Base-by-base conservation (phyloP, 2,888 invertebrate genomes). In the Esperia sulphurella region DNA sequence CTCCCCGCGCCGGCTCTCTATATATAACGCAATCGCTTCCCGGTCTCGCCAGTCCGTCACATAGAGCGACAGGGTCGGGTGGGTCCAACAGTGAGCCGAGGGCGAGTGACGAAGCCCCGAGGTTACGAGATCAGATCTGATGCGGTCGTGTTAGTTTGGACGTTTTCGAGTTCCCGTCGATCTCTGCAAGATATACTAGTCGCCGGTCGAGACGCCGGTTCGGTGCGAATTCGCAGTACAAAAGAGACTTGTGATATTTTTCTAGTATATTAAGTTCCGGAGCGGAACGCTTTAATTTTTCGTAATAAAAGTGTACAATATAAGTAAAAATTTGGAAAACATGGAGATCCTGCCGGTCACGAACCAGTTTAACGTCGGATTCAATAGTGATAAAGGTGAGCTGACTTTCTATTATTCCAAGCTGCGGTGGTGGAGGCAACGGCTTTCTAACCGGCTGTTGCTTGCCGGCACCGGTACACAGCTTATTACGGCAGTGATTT, bases 321-420 rank as follows among this genome's bases (percentile, higher is more conserved):
- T 87, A 86, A 88, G 88, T 86, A 85, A 90, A 79, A 78, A 88
- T 86, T 86, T 86, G 86, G 85, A 89, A 73, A 92, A 92, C 82
- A 95, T 95, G 95, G 95, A 95, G 91, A 93, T 95, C 85, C 91
- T 95, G 82, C 93, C 94, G 81, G 93, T 94, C 80, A 93, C 93
- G 83, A 94, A 92, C 90, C 92, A 92, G 88, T 92, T 93, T 84
- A 92, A 91, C 83, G 94, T 94, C 79, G 93, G 93, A 90, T 95
- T 94, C 91, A 93, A 92, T 86, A 93, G 92, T 86, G 92, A 92
- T 79, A 93, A 93, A 93, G 94, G 94, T 94, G 84, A 91, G 92
- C 79, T 69, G 58, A 81, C 87, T 87, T 88, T 87, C 87, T 87
- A 85, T 80, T n/a, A n/a, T 21, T 77, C 59, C 57, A 64, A 59